Conservation (phyloP, 2,113 vertebrate genomes). For the Hippocampus guttulatus region DNA sequence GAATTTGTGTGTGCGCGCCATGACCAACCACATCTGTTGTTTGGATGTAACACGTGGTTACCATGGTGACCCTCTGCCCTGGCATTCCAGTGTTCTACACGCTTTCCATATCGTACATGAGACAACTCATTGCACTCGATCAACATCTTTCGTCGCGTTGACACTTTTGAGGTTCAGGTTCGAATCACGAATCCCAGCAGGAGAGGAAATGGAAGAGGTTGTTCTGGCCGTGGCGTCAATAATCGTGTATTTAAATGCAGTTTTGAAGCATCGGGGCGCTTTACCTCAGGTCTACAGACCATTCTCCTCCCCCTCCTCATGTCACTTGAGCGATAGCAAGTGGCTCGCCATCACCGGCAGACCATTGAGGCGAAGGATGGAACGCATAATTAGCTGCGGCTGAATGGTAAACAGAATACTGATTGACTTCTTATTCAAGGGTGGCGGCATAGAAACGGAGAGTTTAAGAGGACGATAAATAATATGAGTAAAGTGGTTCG, state of each 20-base stretch:
- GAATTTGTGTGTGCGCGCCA: neutral
- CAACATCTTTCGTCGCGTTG: neutral
- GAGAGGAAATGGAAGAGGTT: neutral
- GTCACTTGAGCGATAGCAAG: neutral
- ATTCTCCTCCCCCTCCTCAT: neutral
- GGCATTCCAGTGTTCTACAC: too few species aligned
- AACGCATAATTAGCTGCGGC: neutral
- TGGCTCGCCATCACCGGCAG: neutral
- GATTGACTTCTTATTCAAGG: neutral
- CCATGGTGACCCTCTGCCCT: neutral
- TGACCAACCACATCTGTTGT: neutral
- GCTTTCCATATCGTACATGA: neutral
- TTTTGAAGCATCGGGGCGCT: neutral
- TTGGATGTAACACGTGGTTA: neutral
- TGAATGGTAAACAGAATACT: neutral
- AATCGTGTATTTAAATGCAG: neutral
- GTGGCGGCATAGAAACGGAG: neutral
- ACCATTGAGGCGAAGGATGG: neutral
- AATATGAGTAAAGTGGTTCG: neutral
- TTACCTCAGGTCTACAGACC: neutral
- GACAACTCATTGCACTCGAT: neutral
- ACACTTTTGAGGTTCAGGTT: neutral
- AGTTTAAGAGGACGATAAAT: neutral
- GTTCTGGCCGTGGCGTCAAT: neutral
- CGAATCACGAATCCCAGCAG: neutral